These are phyloP conservation scores for Lucinisca nassula DNA, from an alignment of 2,888 invertebrate genomes.

Conservation along the genomic window DNA sequence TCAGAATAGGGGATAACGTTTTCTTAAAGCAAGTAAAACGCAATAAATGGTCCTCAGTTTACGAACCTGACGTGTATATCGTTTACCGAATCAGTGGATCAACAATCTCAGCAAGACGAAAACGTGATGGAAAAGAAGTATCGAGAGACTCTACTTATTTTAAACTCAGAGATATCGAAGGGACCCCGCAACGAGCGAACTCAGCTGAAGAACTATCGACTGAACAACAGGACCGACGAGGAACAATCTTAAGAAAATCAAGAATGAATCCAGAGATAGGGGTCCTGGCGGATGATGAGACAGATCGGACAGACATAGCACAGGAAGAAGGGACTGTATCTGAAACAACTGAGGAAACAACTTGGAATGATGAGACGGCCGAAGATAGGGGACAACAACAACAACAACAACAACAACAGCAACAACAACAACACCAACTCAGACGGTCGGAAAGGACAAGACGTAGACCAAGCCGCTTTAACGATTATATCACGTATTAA, in stretches of 20 bases:
- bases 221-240: background rate
- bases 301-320: no score
- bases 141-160: slow-evolving; percentile 1
- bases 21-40: slow-evolving; percentile 24
- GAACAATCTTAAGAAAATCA: background rate
- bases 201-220: background rate
- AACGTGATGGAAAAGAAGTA: slow-evolving; percentile 23
- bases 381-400: no score
- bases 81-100: slow-evolving; percentile 36
- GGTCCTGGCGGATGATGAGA: no score
- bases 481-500: no score
- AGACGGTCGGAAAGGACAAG: no score
- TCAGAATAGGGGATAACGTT: slow-evolving; percentile 41
- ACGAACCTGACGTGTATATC: slow-evolving; percentile 46
- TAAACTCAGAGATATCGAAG: background rate
- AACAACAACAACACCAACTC: no score
- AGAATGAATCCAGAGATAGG: no score
- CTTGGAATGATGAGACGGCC: no score
- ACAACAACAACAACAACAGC: no score
- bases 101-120: slow-evolving; percentile 33
- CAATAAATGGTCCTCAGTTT: slow-evolving; percentile 43
- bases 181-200: background rate
- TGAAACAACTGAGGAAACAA: no score
- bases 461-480: no score
- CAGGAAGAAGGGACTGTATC: no score